Base-by-base conservation (phyloP, 2,888 invertebrate genomes). In the Geophilus truncorum region DNA sequence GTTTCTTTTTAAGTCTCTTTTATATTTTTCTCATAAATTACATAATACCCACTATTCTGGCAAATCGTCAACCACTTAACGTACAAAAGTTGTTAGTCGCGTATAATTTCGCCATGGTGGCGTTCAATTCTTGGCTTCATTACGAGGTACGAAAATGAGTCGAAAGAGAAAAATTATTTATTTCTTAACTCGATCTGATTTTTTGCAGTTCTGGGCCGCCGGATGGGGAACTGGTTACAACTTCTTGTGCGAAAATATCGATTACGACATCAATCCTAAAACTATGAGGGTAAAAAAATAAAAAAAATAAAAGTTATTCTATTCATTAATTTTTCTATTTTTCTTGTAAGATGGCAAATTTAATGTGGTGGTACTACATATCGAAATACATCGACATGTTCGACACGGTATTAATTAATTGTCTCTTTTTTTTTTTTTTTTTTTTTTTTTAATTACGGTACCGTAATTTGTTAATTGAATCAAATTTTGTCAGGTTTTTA, bases 311-410 rank as follows among this genome's bases (percentile, higher is more conserved):
- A 7, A 57, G n/a, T 4, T 57, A n/a, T 57, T 57, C 21, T n/a
- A 32, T 40, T 81, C 77, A 80, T 81, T 45, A 82, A 83, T 77
- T 80, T 84, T 84, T 83, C 85, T 85, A 82, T 82, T 85, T 90
- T 91, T 85, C 5, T 7, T 40, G 9, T 90, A 96, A n/a, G 96
- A 96, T 97, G 95, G 94, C 94, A 81, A 91, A 93, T 87, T 94
- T 93, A 57, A 94, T 95, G 87, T 97, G 96, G 96, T 95, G 95
- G 95, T 97, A 97, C 88, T 96, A 94, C 88, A 93, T 97, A 88
- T 96, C 97, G 80, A 97, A 97, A 88, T 96, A 96, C 89, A 94
- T 96, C 84, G 97, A 97, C 89, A 95, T 97, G 88, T 91, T 96
- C 88, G 97, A 97, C 89, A 97, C 97, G 88, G 96, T 97, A 89